Percentiles rank a stretch among this genome's conserved stretches.
These are phyloP conservation scores for Camponotus fellah DNA, from an alignment of 2,888 invertebrate genomes.

Conservation along the genomic window DNA sequence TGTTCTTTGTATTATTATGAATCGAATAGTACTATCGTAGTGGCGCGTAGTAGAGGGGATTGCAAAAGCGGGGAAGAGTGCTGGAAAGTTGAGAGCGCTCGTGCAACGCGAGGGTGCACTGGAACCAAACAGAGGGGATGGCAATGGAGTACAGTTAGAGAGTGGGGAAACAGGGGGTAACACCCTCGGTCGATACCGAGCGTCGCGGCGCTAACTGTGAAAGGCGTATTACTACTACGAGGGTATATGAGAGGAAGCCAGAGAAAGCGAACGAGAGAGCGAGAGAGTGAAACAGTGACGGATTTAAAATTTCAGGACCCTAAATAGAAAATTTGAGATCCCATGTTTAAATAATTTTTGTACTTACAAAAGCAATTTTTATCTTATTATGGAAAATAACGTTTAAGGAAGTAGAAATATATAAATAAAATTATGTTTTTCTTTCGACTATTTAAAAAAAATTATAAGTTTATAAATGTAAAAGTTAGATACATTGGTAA, in stretches of 20 bases:
- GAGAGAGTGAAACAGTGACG: conserved; percentile 44
- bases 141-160: conserved; percentile 53
- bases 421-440: neutral
- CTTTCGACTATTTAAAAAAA: neutral
- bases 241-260: conserved; percentile 56
- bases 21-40: conserved; percentile 78
- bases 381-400: neutral
- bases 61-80: conserved; percentile 45
- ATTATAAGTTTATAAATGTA: neutral
- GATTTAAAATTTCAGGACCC: conserved; percentile 32
- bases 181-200: conserved; percentile 78
- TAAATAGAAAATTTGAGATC: neutral
- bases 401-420: too few species aligned
- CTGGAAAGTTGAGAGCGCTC: conserved; percentile 47
- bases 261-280: conserved; percentile 24
- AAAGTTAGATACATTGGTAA: neutral
- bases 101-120: conserved; percentile 43
- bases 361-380: conserved; percentile 13
- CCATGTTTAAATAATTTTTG: conserved; percentile 12
- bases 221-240: conserved; percentile 70
- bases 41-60: conserved; percentile 62
- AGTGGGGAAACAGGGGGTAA: conserved; percentile 55
- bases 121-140: conserved; percentile 59
- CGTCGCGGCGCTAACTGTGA: conserved; percentile 77
- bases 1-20: conserved; percentile 69